phyloP scores from a whole-genome alignment of 2,888 invertebrate genomes.

The Drosophila greeni region DNA sequence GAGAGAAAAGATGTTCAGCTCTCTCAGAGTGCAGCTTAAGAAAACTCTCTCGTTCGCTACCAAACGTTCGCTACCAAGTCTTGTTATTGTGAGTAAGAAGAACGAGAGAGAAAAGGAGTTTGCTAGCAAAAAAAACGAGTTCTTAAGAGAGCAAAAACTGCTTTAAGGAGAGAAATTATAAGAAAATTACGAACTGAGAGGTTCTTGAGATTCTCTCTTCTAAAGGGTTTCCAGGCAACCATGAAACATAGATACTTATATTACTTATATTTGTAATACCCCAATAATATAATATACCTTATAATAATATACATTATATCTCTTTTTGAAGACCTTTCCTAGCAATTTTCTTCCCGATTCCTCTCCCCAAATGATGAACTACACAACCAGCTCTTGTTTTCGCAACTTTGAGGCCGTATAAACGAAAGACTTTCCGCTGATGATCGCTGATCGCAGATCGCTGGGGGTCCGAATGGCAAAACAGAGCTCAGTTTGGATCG shows the following conservation, averaged over 20 bases:
- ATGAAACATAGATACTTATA: no score
- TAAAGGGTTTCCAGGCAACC: no score
- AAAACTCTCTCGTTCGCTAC: not conserved
- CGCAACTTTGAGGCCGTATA: conserved; percentile 7
- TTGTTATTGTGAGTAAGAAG: no score
- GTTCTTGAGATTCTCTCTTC: not conserved
- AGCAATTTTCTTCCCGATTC: not conserved
- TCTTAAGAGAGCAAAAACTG: no score
- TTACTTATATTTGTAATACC: no score
- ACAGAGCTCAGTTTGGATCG: conserved; percentile 1
- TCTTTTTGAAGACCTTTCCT: not conserved
- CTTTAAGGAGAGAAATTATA: not conserved
- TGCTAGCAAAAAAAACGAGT: no score
- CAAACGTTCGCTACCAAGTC: no score
- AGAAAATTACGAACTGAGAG: not conserved
- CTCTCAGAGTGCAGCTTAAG: not conserved
- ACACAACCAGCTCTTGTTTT: not conserved
- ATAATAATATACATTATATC: no score
- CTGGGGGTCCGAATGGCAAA: conserved; percentile 33
- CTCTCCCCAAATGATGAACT: not conserved
- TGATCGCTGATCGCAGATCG: conserved; percentile 12
- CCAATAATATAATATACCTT: no score
- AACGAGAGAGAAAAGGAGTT: not conserved
- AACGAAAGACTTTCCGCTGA: conserved; percentile 7
- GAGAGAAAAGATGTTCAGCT: not conserved